Conservation (phyloP, 2,888 invertebrate genomes). For the Troides helena region DNA sequence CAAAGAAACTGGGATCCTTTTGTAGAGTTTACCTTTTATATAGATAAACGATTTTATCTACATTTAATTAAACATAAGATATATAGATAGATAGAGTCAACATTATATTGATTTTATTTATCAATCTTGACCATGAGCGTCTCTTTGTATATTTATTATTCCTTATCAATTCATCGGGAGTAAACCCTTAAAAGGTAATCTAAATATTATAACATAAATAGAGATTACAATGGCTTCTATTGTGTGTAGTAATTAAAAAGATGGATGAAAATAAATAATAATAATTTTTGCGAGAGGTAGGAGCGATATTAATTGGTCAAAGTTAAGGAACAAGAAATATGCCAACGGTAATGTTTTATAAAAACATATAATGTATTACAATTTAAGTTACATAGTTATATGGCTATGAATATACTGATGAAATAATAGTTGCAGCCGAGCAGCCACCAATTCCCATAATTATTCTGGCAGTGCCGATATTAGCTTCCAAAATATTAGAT, state of each 20-base stretch:
- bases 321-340: neutral
- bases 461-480: slow-evolving; percentile 56
- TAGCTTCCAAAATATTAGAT: slow-evolving; percentile 53
- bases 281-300: neutral
- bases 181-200: neutral
- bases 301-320: neutral
- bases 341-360: neutral
- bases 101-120: neutral
- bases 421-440: slow-evolving; percentile 51
- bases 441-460: slow-evolving; percentile 61
- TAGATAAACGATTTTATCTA: neutral
- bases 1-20: slow-evolving; percentile 2
- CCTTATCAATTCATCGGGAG: neutral
- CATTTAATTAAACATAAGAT: neutral
- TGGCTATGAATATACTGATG: slow-evolving; percentile 38
- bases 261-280: neutral
- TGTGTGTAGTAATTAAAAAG: too few species aligned
- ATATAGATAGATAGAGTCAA: neutral
- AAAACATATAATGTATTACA: neutral
- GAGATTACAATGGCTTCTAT: neutral
- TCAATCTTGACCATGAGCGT: neutral
- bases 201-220: neutral
- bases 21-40: slow-evolving; percentile 10
- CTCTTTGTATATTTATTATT: neutral
- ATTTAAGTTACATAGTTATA: neutral